Conservation (phyloP, 2,113 vertebrate species). For the Procavia capensis region DNA sequence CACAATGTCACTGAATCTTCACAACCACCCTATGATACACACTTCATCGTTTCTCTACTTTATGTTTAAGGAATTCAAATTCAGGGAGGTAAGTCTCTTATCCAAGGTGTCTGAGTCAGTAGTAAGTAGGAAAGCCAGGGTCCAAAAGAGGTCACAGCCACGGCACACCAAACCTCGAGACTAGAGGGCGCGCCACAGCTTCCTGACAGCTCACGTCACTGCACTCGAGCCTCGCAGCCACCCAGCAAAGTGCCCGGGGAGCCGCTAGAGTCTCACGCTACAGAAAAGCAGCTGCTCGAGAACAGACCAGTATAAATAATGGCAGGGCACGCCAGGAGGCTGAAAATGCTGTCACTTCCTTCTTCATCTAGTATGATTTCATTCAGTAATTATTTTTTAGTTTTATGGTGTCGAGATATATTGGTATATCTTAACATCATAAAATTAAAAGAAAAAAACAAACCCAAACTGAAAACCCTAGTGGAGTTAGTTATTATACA, state of each 20-base stretch:
- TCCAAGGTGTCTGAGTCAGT: neutral
- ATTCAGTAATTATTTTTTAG: neutral
- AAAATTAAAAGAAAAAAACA: too few species aligned
- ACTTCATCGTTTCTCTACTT: rapidly evolving
- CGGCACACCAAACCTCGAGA: rapidly evolving
- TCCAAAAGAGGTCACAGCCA: neutral
- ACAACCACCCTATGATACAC: neutral
- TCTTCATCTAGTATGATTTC: neutral
- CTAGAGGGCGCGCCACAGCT: rapidly evolving
- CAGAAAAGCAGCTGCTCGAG: neutral
- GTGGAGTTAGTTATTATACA: too few species aligned
- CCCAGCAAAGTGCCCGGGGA: rapidly evolving
- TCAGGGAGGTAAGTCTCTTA: neutral
- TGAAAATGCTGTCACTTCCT: neutral
- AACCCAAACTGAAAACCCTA: too few species aligned
- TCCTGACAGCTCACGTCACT: rapidly evolving
- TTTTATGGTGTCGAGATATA: too few species aligned
- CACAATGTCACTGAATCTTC: neutral
- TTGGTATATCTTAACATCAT: too few species aligned
- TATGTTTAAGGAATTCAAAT: neutral
- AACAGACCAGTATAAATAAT: neutral
- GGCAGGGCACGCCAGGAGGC: neutral
- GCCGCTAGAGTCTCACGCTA: too few species aligned
- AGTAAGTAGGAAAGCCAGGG: neutral
- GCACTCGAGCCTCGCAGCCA: neutral